These are phyloP conservation scores for Formica aserva DNA, from an alignment of 2,888 invertebrate genomes.

Conservation along the genomic window DNA sequence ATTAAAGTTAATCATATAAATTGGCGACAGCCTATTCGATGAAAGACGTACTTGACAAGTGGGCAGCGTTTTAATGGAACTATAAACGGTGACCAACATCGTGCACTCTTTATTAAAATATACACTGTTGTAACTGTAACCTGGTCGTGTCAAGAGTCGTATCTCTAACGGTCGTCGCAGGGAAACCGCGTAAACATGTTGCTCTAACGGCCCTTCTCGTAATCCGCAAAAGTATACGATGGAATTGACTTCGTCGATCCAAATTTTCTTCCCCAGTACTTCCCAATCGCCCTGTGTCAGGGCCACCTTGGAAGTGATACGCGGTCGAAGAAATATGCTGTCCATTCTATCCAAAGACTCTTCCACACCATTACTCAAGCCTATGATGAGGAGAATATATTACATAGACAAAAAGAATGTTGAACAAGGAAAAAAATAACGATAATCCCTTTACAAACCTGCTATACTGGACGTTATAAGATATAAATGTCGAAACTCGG, in stretches of 20 bases:
- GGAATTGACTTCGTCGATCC: conserved; percentile 93
- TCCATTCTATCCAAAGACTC: conserved; percentile 87
- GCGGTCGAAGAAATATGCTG: conserved; percentile 87
- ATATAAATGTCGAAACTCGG: conserved; percentile 95
- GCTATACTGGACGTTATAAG: conserved; percentile 89
- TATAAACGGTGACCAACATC: conserved; percentile 93
- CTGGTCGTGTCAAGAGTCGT: conserved; percentile 92
- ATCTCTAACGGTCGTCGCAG: conserved; percentile 91
- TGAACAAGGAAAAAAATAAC: not conserved
- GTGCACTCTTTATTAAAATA: conserved; percentile 90
- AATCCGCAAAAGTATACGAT: conserved; percentile 97
- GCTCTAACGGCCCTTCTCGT: conserved; percentile 96
- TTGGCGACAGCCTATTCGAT: not conserved
- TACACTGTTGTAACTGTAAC: conserved; percentile 91
- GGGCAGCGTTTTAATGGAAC: conserved; percentile 93
- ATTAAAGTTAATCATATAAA: not conserved
- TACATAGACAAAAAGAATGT: not conserved
- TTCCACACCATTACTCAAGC: conserved; percentile 87
- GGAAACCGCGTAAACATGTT: conserved; percentile 95
- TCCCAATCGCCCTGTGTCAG: conserved; percentile 98
- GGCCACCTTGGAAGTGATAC: conserved; percentile 90
- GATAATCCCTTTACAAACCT: conserved; percentile 66
- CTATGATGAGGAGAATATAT: conserved; percentile 84
- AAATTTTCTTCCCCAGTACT: conserved; percentile 93
- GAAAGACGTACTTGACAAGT: conserved; percentile 88